Evolutionary conservation across 2,797 vertebrate genomes (phyloP).

Genomic region (Oreortyx pictus): DNA sequence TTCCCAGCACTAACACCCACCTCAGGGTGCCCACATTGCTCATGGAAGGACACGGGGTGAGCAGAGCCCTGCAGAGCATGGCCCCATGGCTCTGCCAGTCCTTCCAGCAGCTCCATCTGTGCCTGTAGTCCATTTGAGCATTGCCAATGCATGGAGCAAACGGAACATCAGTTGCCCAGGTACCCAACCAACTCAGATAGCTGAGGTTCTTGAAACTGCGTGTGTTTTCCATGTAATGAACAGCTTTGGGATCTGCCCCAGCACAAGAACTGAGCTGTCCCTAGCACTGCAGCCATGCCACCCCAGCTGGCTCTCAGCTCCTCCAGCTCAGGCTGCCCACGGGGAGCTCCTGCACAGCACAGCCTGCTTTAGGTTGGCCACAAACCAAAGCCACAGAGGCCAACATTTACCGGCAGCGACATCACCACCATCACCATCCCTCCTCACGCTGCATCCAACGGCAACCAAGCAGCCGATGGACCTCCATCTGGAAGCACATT

Average conservation of each 20-base stretch:
- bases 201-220: background rate
- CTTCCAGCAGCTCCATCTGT: background rate
- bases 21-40: background rate
- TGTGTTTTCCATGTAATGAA: background rate
- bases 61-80: background rate
- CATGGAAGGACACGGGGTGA: rapidly evolving
- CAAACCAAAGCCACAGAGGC: background rate
- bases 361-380: too few relatives aligned
- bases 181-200: background rate
- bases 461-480: background rate
- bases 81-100: background rate
- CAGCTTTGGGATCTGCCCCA: background rate
- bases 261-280: background rate
- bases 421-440: background rate
- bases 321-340: background rate
- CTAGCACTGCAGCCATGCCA: background rate
- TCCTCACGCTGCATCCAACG: rapidly evolving
- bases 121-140: background rate
- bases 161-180: background rate
- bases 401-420: rapidly evolving
- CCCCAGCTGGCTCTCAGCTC: background rate
- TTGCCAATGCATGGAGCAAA: background rate
- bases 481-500: rapidly evolving
- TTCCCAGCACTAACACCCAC: background rate
- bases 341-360: background rate